Base-by-base conservation (phyloP, 2,113 vertebrate species). In the Elephantulus edwardii region DNA sequence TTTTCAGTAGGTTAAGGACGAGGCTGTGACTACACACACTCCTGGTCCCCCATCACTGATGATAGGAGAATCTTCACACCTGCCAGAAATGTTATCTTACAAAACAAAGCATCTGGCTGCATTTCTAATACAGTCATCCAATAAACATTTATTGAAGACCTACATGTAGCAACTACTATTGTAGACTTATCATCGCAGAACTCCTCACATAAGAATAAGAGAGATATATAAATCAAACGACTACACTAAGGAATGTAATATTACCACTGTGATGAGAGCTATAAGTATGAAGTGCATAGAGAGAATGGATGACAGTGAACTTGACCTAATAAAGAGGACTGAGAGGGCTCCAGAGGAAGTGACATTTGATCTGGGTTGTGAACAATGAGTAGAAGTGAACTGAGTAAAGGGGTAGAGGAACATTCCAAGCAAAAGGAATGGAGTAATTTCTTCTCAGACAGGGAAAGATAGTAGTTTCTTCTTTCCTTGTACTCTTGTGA, bases 161-260 rank as follows among this genome's bases (percentile, higher is more conserved):
- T 42, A 40, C 50, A n/a, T 68, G 40, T 50, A 30, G 79, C 71
- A 52, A 54, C 52, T 7, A 33, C 6, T 20, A 0, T 28, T 17
- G 24, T 5, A 70, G 50, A 28, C 14, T 14, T 50, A 10, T 50
- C 26, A 30, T n/a, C 6, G 2, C 3, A 8, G 13, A 24, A 12
- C 19, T 50, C 35, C 24, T 19, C 19, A 24, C 0, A 3, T 5
- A 19, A 3, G 20, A 9, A 19, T 12, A 24, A 44, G 50, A 66
- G 20, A 81, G 54, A 75, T 3, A 75, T 3, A 1, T 3, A 38
- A 8, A 5, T 54, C 42, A 11, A 35, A 22, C 1, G 20, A 8
- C 24, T 26, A 28, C 2, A 0, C 40, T 26, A 1, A 71, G 68
- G n/a, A 46, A 4, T 0, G 0, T 8, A 6, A 13, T 3, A 0